These are phyloP conservation scores for Lithophane socia DNA, from an alignment of 2,888 invertebrate genomes.

Conservation along the genomic window DNA sequence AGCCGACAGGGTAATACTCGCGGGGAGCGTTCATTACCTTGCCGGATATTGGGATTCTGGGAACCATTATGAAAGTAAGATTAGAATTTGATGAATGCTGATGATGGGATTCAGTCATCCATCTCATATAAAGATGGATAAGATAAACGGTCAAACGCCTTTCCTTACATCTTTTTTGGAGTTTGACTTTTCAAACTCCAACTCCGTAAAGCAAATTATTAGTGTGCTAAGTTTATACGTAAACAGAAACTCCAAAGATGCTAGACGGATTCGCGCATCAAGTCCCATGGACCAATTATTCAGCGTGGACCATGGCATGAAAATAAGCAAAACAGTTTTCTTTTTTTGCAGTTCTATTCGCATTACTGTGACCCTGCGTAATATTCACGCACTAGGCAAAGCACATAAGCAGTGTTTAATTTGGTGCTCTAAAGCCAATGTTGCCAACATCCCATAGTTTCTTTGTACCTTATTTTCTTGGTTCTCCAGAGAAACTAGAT, in stretches of 20 bases:
- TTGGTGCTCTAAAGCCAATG: constrained; percentile 24
- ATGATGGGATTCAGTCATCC: background rate
- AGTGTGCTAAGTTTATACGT: background rate
- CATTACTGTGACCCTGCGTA: background rate
- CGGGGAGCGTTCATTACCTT: constrained; percentile 97
- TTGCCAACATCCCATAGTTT: background rate
- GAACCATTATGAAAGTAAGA: constrained; percentile 22
- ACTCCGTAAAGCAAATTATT: background rate
- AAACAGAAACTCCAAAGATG: background rate
- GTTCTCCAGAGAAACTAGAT: constrained; percentile 44
- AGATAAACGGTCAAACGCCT: too few species aligned
- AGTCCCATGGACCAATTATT: background rate
- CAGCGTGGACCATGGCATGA: background rate
- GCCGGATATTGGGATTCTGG: constrained; percentile 82
- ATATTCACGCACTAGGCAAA: constrained; percentile 7
- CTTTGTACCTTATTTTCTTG: constrained; percentile 31
- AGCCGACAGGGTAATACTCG: constrained; percentile 96
- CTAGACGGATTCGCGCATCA: background rate
- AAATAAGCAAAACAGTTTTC: background rate
- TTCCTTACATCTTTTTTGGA: background rate
- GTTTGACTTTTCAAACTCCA: too few species aligned
- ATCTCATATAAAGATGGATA: background rate
- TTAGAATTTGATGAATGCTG: constrained; percentile 5
- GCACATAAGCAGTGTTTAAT: constrained; percentile 7
- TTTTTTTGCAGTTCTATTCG: background rate